Percentiles rank a stretch among this genome's conserved stretches.
Conservation (phyloP, 1,140 invertebrate species). For the Adoxophyes honmai region DNA sequence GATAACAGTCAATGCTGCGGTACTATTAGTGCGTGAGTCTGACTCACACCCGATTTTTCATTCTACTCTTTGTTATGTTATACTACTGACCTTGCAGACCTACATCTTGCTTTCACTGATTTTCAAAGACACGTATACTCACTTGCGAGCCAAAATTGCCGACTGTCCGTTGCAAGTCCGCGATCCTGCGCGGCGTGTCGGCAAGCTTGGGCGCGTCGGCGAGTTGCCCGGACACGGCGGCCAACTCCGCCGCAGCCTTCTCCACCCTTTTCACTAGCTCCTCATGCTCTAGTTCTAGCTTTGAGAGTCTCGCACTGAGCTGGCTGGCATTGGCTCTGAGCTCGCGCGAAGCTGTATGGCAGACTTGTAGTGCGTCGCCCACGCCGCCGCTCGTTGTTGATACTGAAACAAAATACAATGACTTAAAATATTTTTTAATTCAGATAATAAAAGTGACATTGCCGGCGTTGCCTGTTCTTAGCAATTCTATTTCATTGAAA, state of each 20-base stretch:
- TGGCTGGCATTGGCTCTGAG: constrained; percentile 80
- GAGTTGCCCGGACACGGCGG: constrained; percentile 77
- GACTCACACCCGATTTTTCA: no score
- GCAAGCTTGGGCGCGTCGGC: constrained; percentile 78
- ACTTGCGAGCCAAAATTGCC: constrained; percentile 79
- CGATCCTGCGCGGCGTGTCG: constrained; percentile 76
- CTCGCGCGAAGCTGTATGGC: constrained; percentile 80
- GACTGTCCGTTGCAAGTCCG: constrained; percentile 76
- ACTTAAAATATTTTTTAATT: no score
- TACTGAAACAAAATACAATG: no score
- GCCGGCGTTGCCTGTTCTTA: no score
- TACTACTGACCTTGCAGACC: no score
- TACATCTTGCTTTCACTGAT: no score
- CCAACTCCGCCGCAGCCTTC: constrained; percentile 71
- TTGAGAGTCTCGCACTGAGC: constrained; percentile 74
- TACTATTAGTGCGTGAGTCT: no score
- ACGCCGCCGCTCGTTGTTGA: constrained; percentile 81
- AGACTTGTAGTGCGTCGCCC: constrained; percentile 81
- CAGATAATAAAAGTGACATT: no score
- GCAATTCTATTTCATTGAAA: no score
- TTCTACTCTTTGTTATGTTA: no score
- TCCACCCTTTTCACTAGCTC: constrained; percentile 42
- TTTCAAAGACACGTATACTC: neutral
- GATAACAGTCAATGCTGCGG: no score
- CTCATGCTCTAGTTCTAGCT: constrained; percentile 44